These are phyloP conservation scores for Lepisosteus oculatus DNA, from an alignment of 2,113 vertebrate species.

Conservation along the genomic window DNA sequence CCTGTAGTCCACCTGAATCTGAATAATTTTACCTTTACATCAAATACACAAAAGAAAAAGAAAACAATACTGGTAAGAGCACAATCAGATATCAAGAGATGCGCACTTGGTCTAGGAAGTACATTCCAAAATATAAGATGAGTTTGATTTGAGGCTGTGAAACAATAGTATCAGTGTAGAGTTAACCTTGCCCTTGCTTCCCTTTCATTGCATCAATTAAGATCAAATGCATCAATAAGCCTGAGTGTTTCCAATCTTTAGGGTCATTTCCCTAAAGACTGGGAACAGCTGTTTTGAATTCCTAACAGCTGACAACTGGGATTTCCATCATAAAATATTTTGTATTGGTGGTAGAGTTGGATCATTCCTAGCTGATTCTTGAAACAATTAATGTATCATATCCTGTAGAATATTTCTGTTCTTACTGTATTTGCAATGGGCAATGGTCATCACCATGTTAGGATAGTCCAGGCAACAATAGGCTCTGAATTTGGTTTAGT, in stretches of 20 bases:
- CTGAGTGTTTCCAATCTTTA: constrained; percentile 31
- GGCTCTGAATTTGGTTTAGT: background rate
- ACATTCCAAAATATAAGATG: too few relatives aligned
- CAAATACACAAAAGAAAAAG: too few relatives aligned
- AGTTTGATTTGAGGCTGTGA: too few relatives aligned
- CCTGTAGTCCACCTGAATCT: too few relatives aligned
- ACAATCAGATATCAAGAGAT: too few relatives aligned
- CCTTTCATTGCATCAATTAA: constrained; percentile 60
- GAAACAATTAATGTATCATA: constrained; percentile 4
- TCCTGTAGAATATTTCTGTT: background rate
- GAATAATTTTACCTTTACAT: too few relatives aligned
- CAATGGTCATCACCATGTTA: background rate
- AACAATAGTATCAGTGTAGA: too few relatives aligned
- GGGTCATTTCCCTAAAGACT: constrained; percentile 24
- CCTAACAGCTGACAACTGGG: constrained; percentile 26
- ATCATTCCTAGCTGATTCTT: background rate
- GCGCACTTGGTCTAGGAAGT: too few relatives aligned
- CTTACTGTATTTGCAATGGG: background rate
- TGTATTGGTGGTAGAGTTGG: constrained; percentile 1
- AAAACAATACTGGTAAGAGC: too few relatives aligned
- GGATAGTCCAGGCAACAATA: background rate
- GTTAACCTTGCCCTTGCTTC: constrained; percentile 21
- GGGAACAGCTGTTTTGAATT: constrained; percentile 35
- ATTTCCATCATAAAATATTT: constrained; percentile 13
- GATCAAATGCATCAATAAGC: constrained; percentile 47